These are phyloP conservation scores for Hoplostethus atlanticus DNA, from an alignment of 2,797 vertebrate genomes.

Conservation along the genomic window DNA sequence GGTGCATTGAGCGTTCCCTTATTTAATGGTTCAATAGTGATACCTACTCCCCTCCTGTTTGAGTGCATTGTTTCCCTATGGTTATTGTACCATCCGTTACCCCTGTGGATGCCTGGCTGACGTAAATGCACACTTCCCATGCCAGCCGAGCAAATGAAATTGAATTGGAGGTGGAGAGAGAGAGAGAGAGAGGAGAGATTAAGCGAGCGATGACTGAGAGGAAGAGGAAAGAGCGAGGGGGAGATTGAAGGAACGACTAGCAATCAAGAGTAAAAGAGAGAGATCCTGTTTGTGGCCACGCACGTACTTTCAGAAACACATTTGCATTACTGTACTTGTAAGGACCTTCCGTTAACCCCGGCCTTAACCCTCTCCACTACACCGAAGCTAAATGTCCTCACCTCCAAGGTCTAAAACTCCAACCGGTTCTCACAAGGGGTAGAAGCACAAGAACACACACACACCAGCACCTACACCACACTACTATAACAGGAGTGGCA, in stretches of 20 bases:
- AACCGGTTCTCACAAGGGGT: neutral
- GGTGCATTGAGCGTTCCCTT: slow-evolving; percentile 68
- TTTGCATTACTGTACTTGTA: neutral
- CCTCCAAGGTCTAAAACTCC: neutral
- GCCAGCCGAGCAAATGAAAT: slow-evolving; percentile 75
- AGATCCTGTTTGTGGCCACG: slow-evolving; percentile 29
- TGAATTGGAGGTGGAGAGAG: slow-evolving; percentile 64
- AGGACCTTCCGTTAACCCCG: no score
- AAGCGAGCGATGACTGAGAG: slow-evolving; percentile 59
- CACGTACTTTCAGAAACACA: slow-evolving; percentile 1
- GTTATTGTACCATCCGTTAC: slow-evolving; percentile 80
- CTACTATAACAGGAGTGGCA: slow-evolving; percentile 2
- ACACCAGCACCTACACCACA: neutral
- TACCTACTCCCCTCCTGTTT: slow-evolving; percentile 71
- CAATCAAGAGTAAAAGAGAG: slow-evolving; percentile 48
- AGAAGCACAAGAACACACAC: neutral
- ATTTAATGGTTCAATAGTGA: slow-evolving; percentile 78
- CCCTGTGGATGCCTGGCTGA: slow-evolving; percentile 69
- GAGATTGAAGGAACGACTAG: slow-evolving; percentile 52
- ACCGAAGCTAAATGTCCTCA: neutral
- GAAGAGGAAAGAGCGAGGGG: slow-evolving; percentile 7
- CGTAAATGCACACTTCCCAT: slow-evolving; percentile 75
- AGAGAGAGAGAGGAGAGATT: slow-evolving; percentile 45
- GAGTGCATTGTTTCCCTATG: slow-evolving; percentile 76
- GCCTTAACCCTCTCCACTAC: no score